Conservation (phyloP, 2,888 invertebrate species). For the Ophion slaviceki region DNA sequence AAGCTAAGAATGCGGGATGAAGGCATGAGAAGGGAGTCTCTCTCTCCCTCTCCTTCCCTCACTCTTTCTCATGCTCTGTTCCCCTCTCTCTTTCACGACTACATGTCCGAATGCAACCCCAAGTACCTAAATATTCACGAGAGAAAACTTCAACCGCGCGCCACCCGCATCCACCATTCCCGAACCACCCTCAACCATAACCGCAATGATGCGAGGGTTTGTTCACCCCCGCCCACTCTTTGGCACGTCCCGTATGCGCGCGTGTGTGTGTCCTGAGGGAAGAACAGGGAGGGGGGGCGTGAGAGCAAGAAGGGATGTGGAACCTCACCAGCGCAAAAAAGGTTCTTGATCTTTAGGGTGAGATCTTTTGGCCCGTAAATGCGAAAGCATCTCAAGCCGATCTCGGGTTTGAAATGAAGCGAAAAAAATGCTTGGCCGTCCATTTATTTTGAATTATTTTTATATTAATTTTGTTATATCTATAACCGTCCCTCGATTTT, state of each 20-base stretch:
- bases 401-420: background rate
- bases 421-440: no score
- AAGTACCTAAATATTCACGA: constrained; percentile 70
- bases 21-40: background rate
- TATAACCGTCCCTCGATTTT: no score
- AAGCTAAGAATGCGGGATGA: constrained; percentile 13
- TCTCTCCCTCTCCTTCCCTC: constrained; percentile 6
- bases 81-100: constrained; percentile 37
- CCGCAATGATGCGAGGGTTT: background rate
- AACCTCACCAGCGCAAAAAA: constrained; percentile 36
- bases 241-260: constrained; percentile 39
- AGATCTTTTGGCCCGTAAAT: constrained; percentile 45
- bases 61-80: constrained; percentile 9
- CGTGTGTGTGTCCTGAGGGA: constrained; percentile 51
- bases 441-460: no score
- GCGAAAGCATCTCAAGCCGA: background rate
- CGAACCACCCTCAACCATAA: background rate
- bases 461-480: no score
- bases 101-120: constrained; percentile 64
- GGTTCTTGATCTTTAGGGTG: constrained; percentile 47
- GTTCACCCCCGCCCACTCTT: background rate
- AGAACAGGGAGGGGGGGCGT: background rate
- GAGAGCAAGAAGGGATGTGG: background rate
- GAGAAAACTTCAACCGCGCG: constrained; percentile 40
- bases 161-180: constrained; percentile 24